A percentile compares a stretch with the other conserved stretches of the same genome.
Evolutionary conservation across 2,888 invertebrate species (phyloP).

Genomic region (Melangyna quadrimaculata): DNA sequence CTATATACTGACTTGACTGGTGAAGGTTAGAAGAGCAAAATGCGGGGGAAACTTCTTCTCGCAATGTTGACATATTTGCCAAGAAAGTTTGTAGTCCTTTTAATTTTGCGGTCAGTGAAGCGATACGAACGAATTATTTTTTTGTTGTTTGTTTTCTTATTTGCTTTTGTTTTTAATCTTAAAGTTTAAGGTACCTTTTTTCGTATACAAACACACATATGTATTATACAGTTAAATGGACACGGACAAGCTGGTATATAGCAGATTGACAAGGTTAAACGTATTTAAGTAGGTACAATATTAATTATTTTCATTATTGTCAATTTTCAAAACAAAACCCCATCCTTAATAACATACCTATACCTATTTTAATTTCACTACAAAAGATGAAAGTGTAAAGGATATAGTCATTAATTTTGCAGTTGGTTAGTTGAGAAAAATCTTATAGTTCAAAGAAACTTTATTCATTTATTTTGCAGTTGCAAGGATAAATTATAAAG

Average conservation of each 20-base stretch:
- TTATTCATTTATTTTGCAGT: no score
- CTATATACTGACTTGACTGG: no score
- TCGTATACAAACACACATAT: neutral
- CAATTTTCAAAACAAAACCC: constrained; percentile 3
- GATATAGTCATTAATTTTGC: neutral
- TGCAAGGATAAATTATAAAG: no score
- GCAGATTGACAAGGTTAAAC: neutral
- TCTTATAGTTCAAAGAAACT: neutral
- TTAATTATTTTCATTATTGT: constrained; percentile 35
- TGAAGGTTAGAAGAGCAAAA: constrained; percentile 33
- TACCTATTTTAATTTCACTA: neutral
- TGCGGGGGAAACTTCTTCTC: constrained; percentile 18
- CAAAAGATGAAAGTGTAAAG: neutral
- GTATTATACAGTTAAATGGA: neutral
- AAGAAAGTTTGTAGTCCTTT: constrained; percentile 47
- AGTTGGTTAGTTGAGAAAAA: neutral
- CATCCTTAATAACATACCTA: neutral
- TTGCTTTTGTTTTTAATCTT: constrained; percentile 31
- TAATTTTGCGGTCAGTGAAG: constrained; percentile 30
- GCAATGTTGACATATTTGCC: constrained; percentile 53
- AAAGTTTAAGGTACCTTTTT: neutral
- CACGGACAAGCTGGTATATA: neutral
- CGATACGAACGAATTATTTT: constrained; percentile 14
- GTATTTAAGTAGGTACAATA: constrained; percentile 1
- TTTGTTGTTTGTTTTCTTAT: neutral